These are phyloP conservation scores for Ondatra zibethicus DNA, from an alignment of 2,113 vertebrate genomes.

Conservation along the genomic window DNA sequence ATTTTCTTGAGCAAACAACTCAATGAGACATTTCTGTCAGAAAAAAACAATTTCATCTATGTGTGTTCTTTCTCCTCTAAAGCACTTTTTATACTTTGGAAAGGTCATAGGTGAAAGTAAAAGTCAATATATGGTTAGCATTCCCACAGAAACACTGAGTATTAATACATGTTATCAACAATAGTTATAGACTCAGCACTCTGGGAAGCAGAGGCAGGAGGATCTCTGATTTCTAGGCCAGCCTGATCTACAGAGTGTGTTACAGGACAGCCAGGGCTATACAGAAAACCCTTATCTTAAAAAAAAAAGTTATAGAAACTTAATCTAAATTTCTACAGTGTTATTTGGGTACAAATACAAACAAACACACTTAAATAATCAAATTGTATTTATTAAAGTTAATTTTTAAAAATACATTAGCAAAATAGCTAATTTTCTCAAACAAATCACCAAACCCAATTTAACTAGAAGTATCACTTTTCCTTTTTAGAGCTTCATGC, in stretches of 20 bases:
- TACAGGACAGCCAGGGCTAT: neutral
- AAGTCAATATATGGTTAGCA: slow-evolving; percentile 51
- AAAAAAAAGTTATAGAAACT: neutral
- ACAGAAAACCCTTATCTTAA: neutral
- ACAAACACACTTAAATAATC: neutral
- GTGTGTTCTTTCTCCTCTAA: slow-evolving; percentile 32
- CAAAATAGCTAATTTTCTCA: slow-evolving; percentile 28
- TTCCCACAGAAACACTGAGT: slow-evolving; percentile 70
- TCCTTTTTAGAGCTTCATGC: neutral
- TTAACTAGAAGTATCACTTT: neutral
- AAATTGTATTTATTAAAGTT: neutral
- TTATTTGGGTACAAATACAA: neutral
- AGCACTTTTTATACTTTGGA: slow-evolving; percentile 54
- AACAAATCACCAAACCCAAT: neutral
- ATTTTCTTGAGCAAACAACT: neutral
- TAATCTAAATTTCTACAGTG: slow-evolving; percentile 61
- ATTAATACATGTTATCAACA: slow-evolving; percentile 67
- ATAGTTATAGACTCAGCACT: neutral
- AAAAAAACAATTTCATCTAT: slow-evolving; percentile 15
- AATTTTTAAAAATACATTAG: slow-evolving; percentile 13
- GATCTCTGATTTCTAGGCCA: neutral
- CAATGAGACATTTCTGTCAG: neutral
- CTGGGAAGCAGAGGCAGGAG: neutral
- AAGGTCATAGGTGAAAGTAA: slow-evolving; percentile 61
- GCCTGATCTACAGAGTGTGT: neutral